Evolutionary conservation across 2,113 vertebrate species (phyloP), one percentile per base, ranked within the genome.

Genomic region (Microcebus tavaratra): DNA sequence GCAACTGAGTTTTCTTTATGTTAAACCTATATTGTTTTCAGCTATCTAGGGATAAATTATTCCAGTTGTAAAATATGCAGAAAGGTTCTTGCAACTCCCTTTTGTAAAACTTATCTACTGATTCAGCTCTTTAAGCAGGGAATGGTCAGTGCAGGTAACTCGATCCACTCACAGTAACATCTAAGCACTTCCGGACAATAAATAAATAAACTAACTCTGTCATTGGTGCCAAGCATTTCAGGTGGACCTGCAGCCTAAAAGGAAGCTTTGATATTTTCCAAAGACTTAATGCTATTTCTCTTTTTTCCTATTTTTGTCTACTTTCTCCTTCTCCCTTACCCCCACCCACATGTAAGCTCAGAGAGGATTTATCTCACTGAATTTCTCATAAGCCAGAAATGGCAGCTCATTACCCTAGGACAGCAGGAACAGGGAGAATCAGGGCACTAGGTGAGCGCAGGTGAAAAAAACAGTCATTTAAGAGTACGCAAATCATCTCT

Each of bases 21-120:
- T 86, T 67, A 83, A 87, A 55, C 63, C 34, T 36, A 81, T 91
- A 57, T 87, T 88, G 36, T 89, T 95, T 92, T 93, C 45, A 67
- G 59, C 87, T 95, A 84, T 72, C 86, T 90, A 5, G 57, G 59
- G 31, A 97, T 91, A 82, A 93, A 95, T 97, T 91, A 95, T 95
- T 93, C 82, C 95, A 73, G 21, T 53, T 88, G 45, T 67, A 57
- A 57, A 67, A 79, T 72, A 76, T 81, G 9, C 70, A 87, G 59
- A 72, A 95, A 94, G 31, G 8, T 59, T 87, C 75, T 50, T 31
- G n/a, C 87, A 20, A 15, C 79, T 89, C 5, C 36, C 63, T 55
- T 20, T 6, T 36, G 18, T 42, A 1, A 2, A 55, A n/a, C 14
- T 96, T 87, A 61, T 83, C 65, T 73, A 68, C 50, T 88, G 61